Evolutionary conservation across 2,888 invertebrate species (phyloP).

Genomic region (Xestia ashworthii): DNA sequence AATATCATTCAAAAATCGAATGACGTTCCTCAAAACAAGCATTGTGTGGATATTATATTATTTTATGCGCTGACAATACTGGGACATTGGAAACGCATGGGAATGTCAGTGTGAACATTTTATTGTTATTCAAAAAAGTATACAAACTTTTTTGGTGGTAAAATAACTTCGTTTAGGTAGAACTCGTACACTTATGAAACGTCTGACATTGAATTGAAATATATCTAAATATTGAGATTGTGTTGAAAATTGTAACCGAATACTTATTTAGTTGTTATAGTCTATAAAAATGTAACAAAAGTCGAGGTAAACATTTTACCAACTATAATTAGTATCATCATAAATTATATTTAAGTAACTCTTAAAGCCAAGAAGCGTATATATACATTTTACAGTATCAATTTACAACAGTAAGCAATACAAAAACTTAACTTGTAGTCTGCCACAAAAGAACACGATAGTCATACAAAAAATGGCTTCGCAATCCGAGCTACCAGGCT

Average conservation of each 20-base stretch:
- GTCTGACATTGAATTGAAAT: background rate
- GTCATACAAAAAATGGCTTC: conserved; percentile 35
- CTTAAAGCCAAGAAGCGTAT: conserved; percentile 1
- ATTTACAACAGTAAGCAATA: conserved; percentile 28
- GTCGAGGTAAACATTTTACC: conserved; percentile 2
- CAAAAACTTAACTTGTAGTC: conserved; percentile 19
- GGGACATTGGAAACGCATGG: conserved; percentile 66
- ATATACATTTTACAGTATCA: conserved; percentile 22
- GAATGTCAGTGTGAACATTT: conserved; percentile 63
- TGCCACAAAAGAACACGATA: conserved; percentile 28
- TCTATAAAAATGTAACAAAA: background rate
- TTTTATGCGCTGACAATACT: conserved; percentile 69
- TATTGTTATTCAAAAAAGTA: conserved; percentile 60
- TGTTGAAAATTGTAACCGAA: background rate
- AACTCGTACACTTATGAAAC: background rate
- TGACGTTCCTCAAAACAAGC: conserved; percentile 65
- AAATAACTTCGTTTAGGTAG: conserved; percentile 37
- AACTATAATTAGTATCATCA: conserved; percentile 5
- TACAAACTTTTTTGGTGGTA: conserved; percentile 52
- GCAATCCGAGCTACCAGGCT: conserved; percentile 59
- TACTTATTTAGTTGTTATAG: background rate
- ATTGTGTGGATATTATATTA: conserved; percentile 66
- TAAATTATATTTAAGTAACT: conserved; percentile 8
- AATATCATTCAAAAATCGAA: conserved; percentile 61
- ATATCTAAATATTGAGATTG: background rate